A percentile compares a stretch with the other conserved stretches of the same genome.
These are phyloP conservation scores for Neopipo cinnamomea DNA, from an alignment of 2,113 vertebrate species.

Conservation along the genomic window DNA sequence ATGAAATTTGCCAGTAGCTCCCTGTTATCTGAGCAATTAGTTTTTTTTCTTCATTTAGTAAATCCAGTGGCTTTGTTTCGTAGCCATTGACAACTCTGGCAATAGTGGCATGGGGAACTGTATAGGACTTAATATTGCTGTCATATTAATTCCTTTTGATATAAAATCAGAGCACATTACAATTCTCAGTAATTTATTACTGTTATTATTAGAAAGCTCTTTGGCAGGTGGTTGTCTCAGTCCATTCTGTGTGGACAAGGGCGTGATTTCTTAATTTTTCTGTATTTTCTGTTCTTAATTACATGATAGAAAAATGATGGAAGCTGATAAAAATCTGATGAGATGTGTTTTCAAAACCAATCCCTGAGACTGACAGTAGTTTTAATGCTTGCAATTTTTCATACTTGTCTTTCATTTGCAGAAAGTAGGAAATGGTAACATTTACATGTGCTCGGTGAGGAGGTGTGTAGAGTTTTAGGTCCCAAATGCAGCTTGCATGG, in stretches of 20 bases:
- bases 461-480: neutral
- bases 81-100: neutral
- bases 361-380: neutral
- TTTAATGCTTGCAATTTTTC: neutral
- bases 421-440: neutral
- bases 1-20: neutral
- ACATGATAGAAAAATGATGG: neutral
- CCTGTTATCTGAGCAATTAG: neutral
- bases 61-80: neutral
- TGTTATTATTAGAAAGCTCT: neutral
- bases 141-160: neutral
- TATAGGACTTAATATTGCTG: neutral
- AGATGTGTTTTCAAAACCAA: neutral
- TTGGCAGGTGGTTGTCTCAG: neutral
- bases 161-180: neutral
- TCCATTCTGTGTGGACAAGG: neutral
- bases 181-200: neutral
- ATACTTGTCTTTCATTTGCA: neutral
- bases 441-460: neutral
- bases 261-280: neutral
- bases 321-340: neutral
- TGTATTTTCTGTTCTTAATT: neutral
- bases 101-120: neutral
- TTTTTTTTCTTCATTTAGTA: neutral
- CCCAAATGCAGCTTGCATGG: neutral